These are phyloP conservation scores for Elanoides forficatus DNA, from an alignment of 2,113 vertebrate genomes.

Conservation along the genomic window DNA sequence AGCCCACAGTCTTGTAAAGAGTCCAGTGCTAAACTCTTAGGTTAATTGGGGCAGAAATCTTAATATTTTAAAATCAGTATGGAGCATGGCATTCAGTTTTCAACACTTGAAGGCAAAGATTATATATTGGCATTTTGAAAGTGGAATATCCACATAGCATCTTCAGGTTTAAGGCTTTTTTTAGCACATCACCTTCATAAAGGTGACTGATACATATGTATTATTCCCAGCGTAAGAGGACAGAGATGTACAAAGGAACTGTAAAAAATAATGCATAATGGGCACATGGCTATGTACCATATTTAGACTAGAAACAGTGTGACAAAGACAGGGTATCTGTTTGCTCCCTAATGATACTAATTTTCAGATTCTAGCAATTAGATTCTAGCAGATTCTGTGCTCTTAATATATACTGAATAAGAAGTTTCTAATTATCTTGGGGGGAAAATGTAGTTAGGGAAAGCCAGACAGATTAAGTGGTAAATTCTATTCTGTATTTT, in stretches of 20 bases:
- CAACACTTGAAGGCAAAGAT: neutral
- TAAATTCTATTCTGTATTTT: neutral
- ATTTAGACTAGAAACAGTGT: neutral
- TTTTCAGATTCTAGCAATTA: neutral
- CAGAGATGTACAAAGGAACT: neutral
- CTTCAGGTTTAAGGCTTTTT: neutral
- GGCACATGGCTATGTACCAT: neutral
- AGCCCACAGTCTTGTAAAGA: neutral
- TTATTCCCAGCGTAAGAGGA: neutral
- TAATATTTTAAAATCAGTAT: neutral
- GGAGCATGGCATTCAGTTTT: neutral
- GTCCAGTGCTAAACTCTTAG: neutral
- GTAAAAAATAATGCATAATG: neutral
- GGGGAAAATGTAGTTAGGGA: neutral
- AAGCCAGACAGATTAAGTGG: neutral
- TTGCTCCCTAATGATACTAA: neutral
- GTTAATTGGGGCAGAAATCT: neutral
- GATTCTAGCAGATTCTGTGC: neutral
- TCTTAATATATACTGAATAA: neutral
- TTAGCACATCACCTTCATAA: neutral
- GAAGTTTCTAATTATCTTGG: neutral
- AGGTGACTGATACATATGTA: neutral
- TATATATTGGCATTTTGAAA: neutral
- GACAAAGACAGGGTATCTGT: neutral
- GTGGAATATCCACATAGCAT: neutral